Evolutionary conservation across 2,797 vertebrate genomes (phyloP).

Genomic region (Coregonus sp.): DNA sequence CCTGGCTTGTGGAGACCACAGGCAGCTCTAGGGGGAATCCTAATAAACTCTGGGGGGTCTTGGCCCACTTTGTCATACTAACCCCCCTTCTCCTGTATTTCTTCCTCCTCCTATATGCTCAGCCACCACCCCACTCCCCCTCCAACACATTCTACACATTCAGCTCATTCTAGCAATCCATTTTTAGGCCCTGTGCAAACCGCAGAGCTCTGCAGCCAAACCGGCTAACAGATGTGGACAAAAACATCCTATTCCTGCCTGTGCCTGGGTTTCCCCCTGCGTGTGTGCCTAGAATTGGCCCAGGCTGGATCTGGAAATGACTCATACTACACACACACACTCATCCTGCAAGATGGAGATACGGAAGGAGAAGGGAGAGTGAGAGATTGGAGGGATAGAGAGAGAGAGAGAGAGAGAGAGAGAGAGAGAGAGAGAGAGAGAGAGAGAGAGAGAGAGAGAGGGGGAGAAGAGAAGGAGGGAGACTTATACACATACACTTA

Average conservation of each 20-base stretch:
- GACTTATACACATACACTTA: not conserved
- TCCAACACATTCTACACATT: slow-evolving; percentile 34
- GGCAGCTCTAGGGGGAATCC: slow-evolving; percentile 64
- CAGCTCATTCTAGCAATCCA: slow-evolving; percentile 53
- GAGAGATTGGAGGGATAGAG: slow-evolving; percentile 5
- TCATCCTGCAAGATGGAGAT: slow-evolving; percentile 45
- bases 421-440: slow-evolving; percentile 21
- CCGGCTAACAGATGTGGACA: slow-evolving; percentile 69
- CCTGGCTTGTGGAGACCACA: slow-evolving; percentile 53
- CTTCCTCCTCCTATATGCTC: slow-evolving; percentile 44
- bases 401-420: slow-evolving; percentile 14
- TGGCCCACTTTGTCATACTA: slow-evolving; percentile 60
- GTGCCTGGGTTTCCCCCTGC: slow-evolving; percentile 68
- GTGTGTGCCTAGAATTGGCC: slow-evolving; percentile 63
- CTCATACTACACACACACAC: slow-evolving; percentile 50
- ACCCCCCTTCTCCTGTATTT: slow-evolving; percentile 58
- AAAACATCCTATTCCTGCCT: slow-evolving; percentile 71
- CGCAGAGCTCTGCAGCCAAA: slow-evolving; percentile 61
- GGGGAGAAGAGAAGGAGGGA: slow-evolving; percentile 30
- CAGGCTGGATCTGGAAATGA: slow-evolving; percentile 72
- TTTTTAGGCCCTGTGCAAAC: slow-evolving; percentile 68
- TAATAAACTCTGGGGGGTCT: slow-evolving; percentile 59
- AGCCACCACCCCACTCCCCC: slow-evolving; percentile 35
- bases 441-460: slow-evolving; percentile 12
- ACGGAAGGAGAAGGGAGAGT: slow-evolving; percentile 14